Conservation (phyloP, 2,113 vertebrate species). For the Corythornis cristatus region DNA sequence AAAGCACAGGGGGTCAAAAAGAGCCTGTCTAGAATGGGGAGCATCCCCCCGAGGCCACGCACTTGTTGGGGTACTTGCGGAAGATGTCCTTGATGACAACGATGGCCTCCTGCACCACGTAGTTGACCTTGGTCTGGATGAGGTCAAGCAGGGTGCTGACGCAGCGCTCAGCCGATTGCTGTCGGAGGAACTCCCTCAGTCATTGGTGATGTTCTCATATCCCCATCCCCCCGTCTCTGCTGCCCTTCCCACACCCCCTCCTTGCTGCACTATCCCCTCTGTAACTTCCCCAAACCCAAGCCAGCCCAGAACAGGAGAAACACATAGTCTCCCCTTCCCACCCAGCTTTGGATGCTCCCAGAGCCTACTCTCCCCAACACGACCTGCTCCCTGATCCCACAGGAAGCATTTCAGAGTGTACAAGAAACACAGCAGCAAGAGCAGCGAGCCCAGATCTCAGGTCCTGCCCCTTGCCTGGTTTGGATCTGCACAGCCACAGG, state of each 20-base stretch:
- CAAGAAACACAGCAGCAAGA: not conserved
- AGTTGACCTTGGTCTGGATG: constrained; percentile 98
- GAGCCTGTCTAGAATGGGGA: fast-evolving
- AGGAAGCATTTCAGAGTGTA: not conserved
- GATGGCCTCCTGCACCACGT: constrained; percentile 97
- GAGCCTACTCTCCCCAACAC: not conserved
- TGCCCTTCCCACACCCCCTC: not conserved
- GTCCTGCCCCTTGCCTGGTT: not conserved
- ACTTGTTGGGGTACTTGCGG: constrained; percentile 99
- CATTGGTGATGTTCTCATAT: not conserved
- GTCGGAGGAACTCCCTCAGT: not conserved
- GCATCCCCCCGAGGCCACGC: not conserved
- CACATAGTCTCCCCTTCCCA: not conserved
- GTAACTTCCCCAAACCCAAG: fast-evolving
- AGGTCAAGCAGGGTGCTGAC: constrained; percentile 96
- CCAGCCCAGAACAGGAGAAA: fast-evolving
- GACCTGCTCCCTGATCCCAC: not conserved
- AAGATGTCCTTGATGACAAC: constrained; percentile 99
- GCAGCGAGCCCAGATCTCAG: not conserved
- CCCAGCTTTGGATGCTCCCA: not conserved
- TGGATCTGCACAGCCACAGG: not conserved
- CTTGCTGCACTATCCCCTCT: not conserved
- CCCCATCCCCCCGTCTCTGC: not conserved
- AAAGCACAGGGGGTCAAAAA: not conserved
- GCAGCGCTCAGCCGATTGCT: constrained; percentile 98